Conservation (phyloP, 1,140 invertebrate species). For the Mya arenaria region DNA sequence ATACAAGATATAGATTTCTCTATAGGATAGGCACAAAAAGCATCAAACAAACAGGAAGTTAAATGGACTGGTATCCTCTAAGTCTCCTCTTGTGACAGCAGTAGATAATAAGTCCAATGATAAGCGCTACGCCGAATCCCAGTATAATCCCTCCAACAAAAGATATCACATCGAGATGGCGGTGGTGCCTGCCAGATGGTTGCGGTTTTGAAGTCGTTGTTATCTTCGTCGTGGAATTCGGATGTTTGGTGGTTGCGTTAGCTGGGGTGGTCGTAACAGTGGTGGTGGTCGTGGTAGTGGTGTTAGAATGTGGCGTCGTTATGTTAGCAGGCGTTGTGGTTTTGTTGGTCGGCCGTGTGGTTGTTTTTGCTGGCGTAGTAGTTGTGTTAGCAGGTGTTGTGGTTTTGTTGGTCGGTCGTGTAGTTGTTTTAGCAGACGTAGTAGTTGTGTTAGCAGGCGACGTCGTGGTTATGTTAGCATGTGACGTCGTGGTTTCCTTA, state of each 20-base stretch:
- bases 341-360: background rate
- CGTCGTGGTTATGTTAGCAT: background rate
- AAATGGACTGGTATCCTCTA: slow-evolving; percentile 16
- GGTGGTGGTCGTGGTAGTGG: background rate
- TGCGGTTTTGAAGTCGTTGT: background rate
- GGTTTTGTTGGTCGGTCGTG: background rate
- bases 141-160: slow-evolving; percentile 37
- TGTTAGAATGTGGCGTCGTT: background rate
- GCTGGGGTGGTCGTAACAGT: background rate
- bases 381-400: background rate
- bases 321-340: background rate
- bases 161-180: background rate
- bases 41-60: no score
- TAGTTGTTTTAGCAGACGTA: background rate
- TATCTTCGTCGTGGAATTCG: background rate
- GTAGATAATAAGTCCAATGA: background rate
- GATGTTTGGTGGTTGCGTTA: background rate
- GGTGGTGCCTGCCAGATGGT: background rate
- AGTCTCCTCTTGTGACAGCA: background rate
- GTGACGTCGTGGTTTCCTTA: background rate
- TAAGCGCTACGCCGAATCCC: slow-evolving; percentile 5
- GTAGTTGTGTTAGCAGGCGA: background rate
- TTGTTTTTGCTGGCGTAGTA: background rate
- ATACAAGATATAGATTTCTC: background rate
- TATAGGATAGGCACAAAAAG: no score